Evolutionary conservation across 1,140 invertebrate genomes (phyloP).

Genomic region (Neodiprion lecontei): DNA sequence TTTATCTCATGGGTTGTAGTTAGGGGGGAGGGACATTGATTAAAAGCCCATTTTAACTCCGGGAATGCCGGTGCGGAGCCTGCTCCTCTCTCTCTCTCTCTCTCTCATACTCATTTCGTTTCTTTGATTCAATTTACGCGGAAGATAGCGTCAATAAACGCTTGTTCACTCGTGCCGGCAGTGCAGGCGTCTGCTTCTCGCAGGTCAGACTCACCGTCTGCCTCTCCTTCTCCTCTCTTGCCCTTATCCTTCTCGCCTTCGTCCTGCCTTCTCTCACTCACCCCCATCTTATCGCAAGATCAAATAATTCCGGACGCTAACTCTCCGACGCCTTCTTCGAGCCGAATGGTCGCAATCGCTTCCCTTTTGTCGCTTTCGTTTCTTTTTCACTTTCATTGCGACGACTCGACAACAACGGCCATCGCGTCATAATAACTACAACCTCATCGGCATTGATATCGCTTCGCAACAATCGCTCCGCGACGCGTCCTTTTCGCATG

Average conservation of each 20-base stretch:
- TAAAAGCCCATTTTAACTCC: conserved; percentile 55
- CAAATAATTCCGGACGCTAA: conserved; percentile 39
- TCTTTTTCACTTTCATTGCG: too few relatives aligned
- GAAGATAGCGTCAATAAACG: conserved; percentile 53
- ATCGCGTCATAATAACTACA: too few relatives aligned
- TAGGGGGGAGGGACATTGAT: conserved; percentile 54
- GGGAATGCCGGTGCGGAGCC: conserved; percentile 31
- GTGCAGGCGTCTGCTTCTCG: conserved; percentile 33
- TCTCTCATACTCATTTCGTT: conserved; percentile 36
- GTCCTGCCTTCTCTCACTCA: conserved; percentile 10
- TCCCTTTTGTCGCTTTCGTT: not conserved
- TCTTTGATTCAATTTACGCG: conserved; percentile 60
- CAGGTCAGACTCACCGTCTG: conserved; percentile 33
- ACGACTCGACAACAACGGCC: too few relatives aligned
- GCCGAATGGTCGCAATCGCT: conserved; percentile 42
- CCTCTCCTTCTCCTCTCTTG: conserved; percentile 32
- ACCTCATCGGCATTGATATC: too few relatives aligned
- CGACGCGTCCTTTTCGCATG: too few relatives aligned
- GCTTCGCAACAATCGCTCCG: too few relatives aligned
- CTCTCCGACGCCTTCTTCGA: conserved; percentile 39
- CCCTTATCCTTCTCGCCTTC: conserved; percentile 7
- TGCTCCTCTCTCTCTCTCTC: conserved; percentile 13
- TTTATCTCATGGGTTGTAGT: conserved; percentile 57
- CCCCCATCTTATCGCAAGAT: conserved; percentile 44
- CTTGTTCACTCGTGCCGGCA: conserved; percentile 19